phyloP scores from a whole-genome alignment of 2,888 invertebrate species.

The Arenicola marina region DNA sequence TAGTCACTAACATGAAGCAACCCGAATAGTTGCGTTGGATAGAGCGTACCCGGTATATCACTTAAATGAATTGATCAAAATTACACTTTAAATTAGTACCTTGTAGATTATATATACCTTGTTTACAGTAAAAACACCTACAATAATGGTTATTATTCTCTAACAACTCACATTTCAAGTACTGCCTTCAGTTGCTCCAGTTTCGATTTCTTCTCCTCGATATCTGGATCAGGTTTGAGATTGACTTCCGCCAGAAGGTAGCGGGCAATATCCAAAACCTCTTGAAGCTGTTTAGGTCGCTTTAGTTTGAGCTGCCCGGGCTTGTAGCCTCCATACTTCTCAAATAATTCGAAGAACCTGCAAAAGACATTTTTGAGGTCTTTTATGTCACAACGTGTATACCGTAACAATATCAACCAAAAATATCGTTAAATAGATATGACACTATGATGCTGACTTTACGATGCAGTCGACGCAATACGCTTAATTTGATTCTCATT shows the following conservation, averaged over 20 bases:
- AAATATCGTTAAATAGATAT: background rate
- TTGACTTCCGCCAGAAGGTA: constrained; percentile 50
- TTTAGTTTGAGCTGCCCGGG: constrained; percentile 97
- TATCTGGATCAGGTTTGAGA: constrained; percentile 75
- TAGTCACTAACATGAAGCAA: too few relatives aligned
- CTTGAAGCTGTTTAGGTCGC: constrained; percentile 79
- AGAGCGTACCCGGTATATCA: too few relatives aligned
- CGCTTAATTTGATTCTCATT: too few relatives aligned
- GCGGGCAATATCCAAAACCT: constrained; percentile 95
- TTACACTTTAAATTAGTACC: too few relatives aligned
- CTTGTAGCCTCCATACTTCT: constrained; percentile 91
- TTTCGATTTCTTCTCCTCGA: constrained; percentile 96
- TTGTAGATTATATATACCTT: too few relatives aligned
- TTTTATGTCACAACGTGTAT: background rate
- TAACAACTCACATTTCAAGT: constrained; percentile 88
- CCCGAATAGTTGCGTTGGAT: too few relatives aligned
- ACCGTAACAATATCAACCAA: background rate
- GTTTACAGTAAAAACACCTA: constrained; percentile 21
- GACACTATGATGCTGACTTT: background rate
- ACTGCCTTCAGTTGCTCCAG: constrained; percentile 97
- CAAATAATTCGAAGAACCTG: constrained; percentile 97
- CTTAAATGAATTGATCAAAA: too few relatives aligned
- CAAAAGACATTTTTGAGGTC: constrained; percentile 38
- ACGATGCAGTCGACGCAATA: background rate
- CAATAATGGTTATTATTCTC: background rate